A percentile compares a stretch with the other conserved stretches of the same genome.
Conservation (phyloP, 2,113 vertebrate species). For the Acanthochromis polyacanthus region DNA sequence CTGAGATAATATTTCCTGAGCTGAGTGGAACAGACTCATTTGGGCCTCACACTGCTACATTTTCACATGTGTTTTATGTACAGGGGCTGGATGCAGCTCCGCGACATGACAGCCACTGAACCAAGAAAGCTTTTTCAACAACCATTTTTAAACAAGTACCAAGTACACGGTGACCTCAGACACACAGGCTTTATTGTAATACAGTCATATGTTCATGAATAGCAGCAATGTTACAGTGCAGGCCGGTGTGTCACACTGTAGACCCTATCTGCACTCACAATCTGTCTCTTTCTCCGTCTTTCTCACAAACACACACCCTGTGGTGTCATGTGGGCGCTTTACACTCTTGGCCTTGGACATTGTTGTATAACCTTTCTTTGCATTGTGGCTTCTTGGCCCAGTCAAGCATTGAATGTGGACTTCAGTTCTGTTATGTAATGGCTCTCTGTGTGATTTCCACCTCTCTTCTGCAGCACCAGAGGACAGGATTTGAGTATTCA, state of each 20-base stretch:
- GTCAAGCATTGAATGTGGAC: constrained; percentile 59
- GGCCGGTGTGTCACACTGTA: constrained; percentile 56
- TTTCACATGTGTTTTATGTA: neutral
- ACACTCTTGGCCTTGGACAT: constrained; percentile 56
- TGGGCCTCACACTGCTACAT: neutral
- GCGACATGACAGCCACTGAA: neutral
- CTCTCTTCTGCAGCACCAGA: constrained; percentile 26
- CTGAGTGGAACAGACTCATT: neutral
- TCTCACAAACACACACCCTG: constrained; percentile 12
- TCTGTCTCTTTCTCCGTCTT: constrained; percentile 34
- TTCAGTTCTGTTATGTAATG: constrained; percentile 66
- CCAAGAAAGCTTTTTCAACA: neutral
- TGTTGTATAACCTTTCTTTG: constrained; percentile 73
- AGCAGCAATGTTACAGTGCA: constrained; percentile 59
- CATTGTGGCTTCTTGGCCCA: constrained; percentile 46
- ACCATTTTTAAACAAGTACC: constrained; percentile 62
- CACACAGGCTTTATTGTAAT: constrained; percentile 79
- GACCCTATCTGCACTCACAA: constrained; percentile 40
- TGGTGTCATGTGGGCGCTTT: constrained; percentile 52
- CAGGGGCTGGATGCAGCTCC: constrained; percentile 1
- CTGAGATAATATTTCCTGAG: constrained; percentile 6
- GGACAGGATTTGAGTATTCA: constrained; percentile 29
- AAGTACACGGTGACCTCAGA: constrained; percentile 64
- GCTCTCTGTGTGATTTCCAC: constrained; percentile 39
- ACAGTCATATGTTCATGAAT: constrained; percentile 58